These are phyloP conservation scores for Calonectris borealis DNA, from an alignment of 2,113 vertebrate species.

Conservation along the genomic window DNA sequence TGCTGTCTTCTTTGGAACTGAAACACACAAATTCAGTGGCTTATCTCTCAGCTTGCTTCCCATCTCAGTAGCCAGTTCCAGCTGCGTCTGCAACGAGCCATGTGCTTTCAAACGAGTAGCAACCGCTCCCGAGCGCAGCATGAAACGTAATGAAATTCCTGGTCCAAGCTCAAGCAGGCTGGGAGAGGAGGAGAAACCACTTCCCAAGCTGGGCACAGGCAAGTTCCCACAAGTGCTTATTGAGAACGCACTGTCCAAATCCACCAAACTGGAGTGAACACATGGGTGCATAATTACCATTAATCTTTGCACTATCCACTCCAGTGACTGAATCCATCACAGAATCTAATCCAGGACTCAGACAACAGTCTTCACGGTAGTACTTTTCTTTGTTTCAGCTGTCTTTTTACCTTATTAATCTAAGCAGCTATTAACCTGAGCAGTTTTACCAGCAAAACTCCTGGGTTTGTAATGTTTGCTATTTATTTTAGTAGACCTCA, in stretches of 20 bases:
- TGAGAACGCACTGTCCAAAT: not conserved
- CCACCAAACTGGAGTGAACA: not conserved
- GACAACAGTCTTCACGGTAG: not conserved
- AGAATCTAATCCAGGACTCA: not conserved
- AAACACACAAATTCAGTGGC: not conserved
- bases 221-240: not conserved
- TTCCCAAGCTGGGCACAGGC: not conserved
- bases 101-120: not conserved
- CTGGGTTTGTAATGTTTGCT: not conserved
- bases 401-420: not conserved
- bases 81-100: constrained; percentile 49
- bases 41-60: constrained; percentile 56
- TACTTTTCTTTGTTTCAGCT: not conserved
- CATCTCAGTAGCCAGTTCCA: constrained; percentile 40
- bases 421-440: not conserved
- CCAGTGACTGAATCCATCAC: not conserved
- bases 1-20: constrained; percentile 36
- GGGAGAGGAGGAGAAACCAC: not conserved
- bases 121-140: not conserved
- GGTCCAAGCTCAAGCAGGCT: not conserved
- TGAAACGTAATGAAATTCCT: not conserved
- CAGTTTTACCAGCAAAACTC: not conserved
- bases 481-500: not conserved
- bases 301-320: not conserved
- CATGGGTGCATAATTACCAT: not conserved